phyloP scores from a whole-genome alignment of 64 coral and sea anemone species.

The Actinia equina region DNA sequence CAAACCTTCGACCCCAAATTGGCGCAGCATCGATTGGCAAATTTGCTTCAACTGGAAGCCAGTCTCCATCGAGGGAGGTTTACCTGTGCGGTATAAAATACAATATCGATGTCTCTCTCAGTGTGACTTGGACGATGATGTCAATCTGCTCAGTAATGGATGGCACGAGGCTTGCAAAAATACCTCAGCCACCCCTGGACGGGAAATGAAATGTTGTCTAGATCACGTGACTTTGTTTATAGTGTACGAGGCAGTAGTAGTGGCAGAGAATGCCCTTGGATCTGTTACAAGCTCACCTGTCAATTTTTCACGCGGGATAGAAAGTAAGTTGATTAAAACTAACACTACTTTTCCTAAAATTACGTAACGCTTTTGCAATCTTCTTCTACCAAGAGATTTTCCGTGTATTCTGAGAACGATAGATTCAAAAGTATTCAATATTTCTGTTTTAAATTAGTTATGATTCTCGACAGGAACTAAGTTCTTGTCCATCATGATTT shows the following conservation, averaged over 20 bases:
- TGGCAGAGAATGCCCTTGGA: background rate
- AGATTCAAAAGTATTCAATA: too few relatives aligned
- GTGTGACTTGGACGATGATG: constrained; percentile 8
- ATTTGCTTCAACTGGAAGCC: constrained; percentile 16
- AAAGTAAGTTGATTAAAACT: background rate
- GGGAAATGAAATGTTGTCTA: background rate
- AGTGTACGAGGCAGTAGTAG: background rate
- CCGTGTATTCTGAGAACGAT: too few relatives aligned
- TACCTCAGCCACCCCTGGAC: background rate
- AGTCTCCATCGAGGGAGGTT: background rate
- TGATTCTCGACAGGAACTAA: too few relatives aligned
- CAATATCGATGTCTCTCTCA: background rate
- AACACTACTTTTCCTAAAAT: too few relatives aligned
- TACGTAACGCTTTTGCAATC: too few relatives aligned
- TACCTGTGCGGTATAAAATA: constrained; percentile 14
- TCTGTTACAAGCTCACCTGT: background rate
- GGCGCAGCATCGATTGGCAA: background rate
- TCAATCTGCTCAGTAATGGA: background rate
- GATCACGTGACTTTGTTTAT: constrained; percentile 15
- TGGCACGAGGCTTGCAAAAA: constrained; percentile 1
- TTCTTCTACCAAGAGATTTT: too few relatives aligned
- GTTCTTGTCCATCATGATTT: too few relatives aligned
- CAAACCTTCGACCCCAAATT: background rate
- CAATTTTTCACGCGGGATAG: background rate
- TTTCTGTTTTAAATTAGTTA: too few relatives aligned